These are phyloP conservation scores for Metopolophium dirhodum DNA, from an alignment of 1,140 invertebrate species.

Conservation along the genomic window DNA sequence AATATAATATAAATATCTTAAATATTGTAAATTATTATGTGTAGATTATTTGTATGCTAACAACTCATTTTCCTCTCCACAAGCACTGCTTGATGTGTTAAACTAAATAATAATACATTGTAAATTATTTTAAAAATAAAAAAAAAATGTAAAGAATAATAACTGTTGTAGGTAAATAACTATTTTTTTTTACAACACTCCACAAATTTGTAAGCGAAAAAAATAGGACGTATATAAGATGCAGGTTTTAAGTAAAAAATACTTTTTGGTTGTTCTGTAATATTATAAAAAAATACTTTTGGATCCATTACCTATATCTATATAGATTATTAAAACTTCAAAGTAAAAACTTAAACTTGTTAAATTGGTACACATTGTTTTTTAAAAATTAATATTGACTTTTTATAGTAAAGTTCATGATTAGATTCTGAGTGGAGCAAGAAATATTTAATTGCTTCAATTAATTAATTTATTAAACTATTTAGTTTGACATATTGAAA, in stretches of 20 bases:
- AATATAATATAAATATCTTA: no score
- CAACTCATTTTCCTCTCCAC: no score
- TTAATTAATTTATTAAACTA: not conserved
- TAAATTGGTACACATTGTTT: not conserved
- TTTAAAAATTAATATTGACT: not conserved
- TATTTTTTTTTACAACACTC: not conserved
- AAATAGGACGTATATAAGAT: not conserved
- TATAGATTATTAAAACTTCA: not conserved
- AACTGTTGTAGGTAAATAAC: not conserved
- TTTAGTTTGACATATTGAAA: not conserved
- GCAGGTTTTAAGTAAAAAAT: not conserved
- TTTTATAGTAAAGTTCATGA: not conserved
- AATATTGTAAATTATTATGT: no score
- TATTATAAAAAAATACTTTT: not conserved
- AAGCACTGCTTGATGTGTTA: no score
- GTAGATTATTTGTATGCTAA: no score
- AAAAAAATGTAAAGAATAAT: not conserved
- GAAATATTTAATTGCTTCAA: not conserved
- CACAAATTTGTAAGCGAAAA: not conserved
- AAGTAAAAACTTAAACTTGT: not conserved
- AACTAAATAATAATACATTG: no score
- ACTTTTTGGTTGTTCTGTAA: not conserved
- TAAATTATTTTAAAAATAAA: no score
- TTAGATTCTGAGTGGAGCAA: not conserved
- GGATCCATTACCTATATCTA: not conserved